Percentiles rank a stretch among this genome's conserved stretches.
Evolutionary conservation across 2,797 vertebrate species (phyloP).

Genomic region (Limosa lapponica): DNA sequence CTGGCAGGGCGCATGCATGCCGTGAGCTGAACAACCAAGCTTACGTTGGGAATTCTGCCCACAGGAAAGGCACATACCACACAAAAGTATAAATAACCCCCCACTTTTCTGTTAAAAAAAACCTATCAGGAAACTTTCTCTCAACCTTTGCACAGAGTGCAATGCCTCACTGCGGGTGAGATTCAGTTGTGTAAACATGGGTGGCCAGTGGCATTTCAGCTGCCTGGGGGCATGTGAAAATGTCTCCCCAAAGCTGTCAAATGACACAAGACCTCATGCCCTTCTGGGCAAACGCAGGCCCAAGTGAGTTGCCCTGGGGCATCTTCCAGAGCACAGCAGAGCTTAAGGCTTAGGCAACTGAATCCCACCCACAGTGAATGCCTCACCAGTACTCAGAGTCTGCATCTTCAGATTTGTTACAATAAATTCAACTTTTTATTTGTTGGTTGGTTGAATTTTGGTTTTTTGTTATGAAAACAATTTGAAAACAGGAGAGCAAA

Average conservation of each 20-base stretch:
- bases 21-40: neutral
- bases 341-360: neutral
- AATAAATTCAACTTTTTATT: neutral
- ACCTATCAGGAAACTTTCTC: neutral
- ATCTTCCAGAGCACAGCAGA: neutral
- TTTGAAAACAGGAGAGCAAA: neutral
- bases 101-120: neutral
- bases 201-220: neutral
- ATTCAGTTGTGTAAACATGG: neutral
- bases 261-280: neutral
- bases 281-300: neutral
- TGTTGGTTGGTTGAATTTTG: neutral
- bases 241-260: neutral
- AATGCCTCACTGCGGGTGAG: neutral
- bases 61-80: neutral
- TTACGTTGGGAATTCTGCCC: neutral
- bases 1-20: fast-evolving
- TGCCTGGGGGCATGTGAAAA: neutral
- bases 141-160: neutral
- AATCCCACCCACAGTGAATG: neutral
- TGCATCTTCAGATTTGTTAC: fast-evolving
- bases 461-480: neutral
- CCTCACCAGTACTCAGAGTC: neutral
- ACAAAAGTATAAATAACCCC: neutral
- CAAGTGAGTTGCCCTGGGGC: neutral